Evolutionary conservation across 2,888 invertebrate genomes (phyloP).

Genomic region (Glyphotaelius pellucidus): DNA sequence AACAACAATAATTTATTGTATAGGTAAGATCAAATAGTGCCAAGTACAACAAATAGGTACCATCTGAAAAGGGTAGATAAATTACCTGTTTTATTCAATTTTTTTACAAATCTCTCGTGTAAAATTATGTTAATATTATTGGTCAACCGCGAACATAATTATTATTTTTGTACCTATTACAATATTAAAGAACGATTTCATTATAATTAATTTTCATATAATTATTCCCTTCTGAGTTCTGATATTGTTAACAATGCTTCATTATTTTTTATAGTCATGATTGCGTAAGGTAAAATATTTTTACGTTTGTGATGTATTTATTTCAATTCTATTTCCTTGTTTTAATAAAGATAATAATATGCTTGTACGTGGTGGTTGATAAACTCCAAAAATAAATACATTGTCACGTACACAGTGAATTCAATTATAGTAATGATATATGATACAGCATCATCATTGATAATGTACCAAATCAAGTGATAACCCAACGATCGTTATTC

Average conservation of each 20-base stretch:
- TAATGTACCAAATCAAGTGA: background rate
- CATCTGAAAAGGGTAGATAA: too few species aligned
- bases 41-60: too few species aligned
- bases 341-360: background rate
- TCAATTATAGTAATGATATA: too few species aligned
- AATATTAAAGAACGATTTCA: background rate
- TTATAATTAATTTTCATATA: background rate
- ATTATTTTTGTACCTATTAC: background rate
- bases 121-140: too few species aligned
- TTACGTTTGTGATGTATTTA: background rate
- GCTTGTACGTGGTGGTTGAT: background rate
- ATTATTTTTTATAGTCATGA: background rate
- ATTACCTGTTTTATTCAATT: too few species aligned
- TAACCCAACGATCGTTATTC: background rate
- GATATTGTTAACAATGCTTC: background rate
- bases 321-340: background rate
- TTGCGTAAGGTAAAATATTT: background rate
- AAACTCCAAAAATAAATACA: background rate
- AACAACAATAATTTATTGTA: background rate
- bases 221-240: background rate
- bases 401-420: background rate
- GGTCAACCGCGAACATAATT: too few species aligned
- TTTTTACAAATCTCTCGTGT: too few species aligned
- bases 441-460: background rate
- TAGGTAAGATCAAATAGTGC: background rate